phyloP scores from a whole-genome alignment of 2,797 vertebrate genomes.

The Moxostoma hubbsi region DNA sequence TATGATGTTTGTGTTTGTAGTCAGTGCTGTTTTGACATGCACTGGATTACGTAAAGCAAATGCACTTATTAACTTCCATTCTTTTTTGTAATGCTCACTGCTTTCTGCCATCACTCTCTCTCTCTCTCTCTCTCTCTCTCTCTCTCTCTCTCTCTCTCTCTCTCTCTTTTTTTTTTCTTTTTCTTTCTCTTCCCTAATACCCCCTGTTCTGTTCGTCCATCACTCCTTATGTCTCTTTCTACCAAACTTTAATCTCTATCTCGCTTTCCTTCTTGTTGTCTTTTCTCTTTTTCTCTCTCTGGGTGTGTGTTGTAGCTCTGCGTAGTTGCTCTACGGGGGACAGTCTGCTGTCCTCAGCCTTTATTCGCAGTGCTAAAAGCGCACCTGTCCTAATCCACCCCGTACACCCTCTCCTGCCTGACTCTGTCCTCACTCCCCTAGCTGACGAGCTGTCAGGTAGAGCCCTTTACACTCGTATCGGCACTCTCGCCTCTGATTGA shows the following conservation, averaged over 20 bases:
- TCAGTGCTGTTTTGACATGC: no score
- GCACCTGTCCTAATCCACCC: conserved; percentile 99
- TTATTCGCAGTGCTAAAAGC: conserved; percentile 99
- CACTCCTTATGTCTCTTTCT: conserved; percentile 34
- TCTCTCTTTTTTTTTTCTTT: no score
- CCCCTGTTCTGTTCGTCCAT: conserved; percentile 5
- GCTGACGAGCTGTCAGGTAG: conserved; percentile 99
- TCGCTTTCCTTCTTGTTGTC: conserved; percentile 45
- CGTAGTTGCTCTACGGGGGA: conserved; percentile 99
- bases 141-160: not conserved
- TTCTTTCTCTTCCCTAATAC: not conserved
- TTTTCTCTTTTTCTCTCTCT: conserved; percentile 80
- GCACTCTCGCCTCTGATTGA: conserved; percentile 65
- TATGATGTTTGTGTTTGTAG: no score
- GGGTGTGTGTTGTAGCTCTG: conserved; percentile 86
- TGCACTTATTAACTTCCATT: conserved; percentile 21
- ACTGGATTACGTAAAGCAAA: not conserved
- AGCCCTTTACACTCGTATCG: conserved; percentile 75
- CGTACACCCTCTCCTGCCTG: conserved; percentile 98
- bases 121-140: not conserved
- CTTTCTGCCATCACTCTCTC: conserved; percentile 15
- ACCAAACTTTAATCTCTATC: not conserved
- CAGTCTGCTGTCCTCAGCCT: conserved; percentile 99
- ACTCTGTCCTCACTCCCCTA: conserved; percentile 98
- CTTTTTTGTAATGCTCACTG: conserved; percentile 34